Conservation (phyloP, 2,113 vertebrate species). For the Pituophis catenifer region DNA sequence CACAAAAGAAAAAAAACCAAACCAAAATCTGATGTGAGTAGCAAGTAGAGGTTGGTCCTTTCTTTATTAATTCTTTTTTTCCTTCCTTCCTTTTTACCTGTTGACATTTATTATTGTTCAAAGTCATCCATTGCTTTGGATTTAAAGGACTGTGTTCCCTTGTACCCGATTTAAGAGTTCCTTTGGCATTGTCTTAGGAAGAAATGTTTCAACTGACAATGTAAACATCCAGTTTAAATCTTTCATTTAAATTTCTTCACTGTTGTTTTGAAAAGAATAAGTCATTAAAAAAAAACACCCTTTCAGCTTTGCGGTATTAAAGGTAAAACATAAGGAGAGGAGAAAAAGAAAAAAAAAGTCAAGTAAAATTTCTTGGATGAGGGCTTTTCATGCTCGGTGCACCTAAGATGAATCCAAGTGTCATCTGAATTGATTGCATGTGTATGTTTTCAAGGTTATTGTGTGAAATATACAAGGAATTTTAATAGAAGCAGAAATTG, state of each 20-base stretch:
- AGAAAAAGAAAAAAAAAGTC: not conserved
- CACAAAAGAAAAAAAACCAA: no score
- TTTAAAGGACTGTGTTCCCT: not conserved
- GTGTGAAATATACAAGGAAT: not conserved
- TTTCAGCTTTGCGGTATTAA: not conserved
- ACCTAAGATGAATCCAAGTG: not conserved
- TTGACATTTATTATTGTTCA: not conserved
- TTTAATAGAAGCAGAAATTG: not conserved
- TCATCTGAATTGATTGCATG: not conserved
- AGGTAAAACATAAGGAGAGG: not conserved
- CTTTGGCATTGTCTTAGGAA: not conserved
- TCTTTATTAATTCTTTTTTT: not conserved
- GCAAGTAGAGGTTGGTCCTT: not conserved
- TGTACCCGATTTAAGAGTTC: not conserved
- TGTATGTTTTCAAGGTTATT: not conserved
- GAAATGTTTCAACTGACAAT: not conserved
- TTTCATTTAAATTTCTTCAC: conserved; percentile 12
- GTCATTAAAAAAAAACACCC: not conserved
- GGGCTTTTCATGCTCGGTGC: not conserved
- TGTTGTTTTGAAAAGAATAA: not conserved
- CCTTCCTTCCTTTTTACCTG: not conserved
- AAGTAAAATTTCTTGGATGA: not conserved
- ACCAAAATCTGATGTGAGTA: not conserved
- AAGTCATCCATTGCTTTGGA: not conserved
- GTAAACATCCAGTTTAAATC: not conserved